These are phyloP conservation scores for Galeruca laticollis DNA, from an alignment of 2,888 invertebrate species.

Conservation along the genomic window DNA sequence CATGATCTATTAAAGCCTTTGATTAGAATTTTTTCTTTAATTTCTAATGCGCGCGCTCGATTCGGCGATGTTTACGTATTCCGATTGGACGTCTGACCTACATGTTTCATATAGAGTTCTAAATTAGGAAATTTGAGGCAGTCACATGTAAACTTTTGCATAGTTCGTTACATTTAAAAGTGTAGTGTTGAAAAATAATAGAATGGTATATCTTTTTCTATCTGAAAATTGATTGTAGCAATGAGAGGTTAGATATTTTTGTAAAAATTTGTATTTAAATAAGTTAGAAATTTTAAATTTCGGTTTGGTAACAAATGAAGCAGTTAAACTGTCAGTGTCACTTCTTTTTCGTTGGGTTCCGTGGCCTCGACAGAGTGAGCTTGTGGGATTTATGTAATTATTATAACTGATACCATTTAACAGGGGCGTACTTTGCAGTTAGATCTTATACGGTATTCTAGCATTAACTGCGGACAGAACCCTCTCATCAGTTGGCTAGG, in stretches of 20 bases:
- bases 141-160: conserved; percentile 23
- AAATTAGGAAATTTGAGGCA: conserved; percentile 20
- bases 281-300: no score
- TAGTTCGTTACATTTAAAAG: conserved; percentile 14
- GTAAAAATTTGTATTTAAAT: neutral
- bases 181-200: conserved; percentile 8
- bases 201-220: conserved; percentile 20
- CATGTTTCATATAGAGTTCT: conserved; percentile 9
- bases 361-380: no score
- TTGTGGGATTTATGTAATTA: no score
- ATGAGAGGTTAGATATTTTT: no score
- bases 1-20: conserved; percentile 15
- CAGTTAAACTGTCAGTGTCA: no score
- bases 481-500: no score
- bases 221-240: conserved; percentile 1
- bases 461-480: no score
- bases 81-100: conserved; percentile 19
- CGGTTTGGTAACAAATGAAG: no score
- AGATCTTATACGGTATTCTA: no score
- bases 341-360: no score
- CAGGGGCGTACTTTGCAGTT: no score
- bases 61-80: conserved; percentile 21
- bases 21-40: conserved; percentile 3
- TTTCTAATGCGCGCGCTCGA: conserved; percentile 17
- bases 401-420: no score